phyloP scores from a whole-genome alignment of 2,888 invertebrate genomes.

The Drosophila macrothrix region DNA sequence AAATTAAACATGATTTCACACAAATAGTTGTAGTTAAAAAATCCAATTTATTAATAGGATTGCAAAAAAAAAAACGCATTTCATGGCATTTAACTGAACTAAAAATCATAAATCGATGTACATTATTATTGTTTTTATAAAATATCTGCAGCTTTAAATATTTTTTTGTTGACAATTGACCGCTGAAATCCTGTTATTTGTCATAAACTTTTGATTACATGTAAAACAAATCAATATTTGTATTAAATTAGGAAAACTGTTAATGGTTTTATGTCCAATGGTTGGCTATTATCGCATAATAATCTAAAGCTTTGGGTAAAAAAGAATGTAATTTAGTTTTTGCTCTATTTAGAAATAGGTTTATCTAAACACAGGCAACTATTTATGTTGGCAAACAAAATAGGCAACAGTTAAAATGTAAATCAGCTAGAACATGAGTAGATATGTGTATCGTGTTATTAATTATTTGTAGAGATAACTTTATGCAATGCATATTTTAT shows the following conservation, averaged over 20 bases:
- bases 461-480: slow-evolving; percentile 39
- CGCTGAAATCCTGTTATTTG: slow-evolving; percentile 13
- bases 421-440: background rate
- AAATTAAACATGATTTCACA: background rate
- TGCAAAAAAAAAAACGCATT: background rate
- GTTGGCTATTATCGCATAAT: slow-evolving; percentile 24
- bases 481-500: slow-evolving; percentile 13
- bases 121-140: slow-evolving; percentile 12
- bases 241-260: slow-evolving; percentile 37
- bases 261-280: slow-evolving; percentile 14
- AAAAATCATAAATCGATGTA: background rate
- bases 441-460: slow-evolving; percentile 7
- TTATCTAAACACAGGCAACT: slow-evolving; percentile 12
- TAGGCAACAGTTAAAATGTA: slow-evolving; percentile 10
- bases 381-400: slow-evolving; percentile 31
- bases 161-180: slow-evolving; percentile 2
- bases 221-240: slow-evolving; percentile 39
- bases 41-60: slow-evolving; percentile 2
- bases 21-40: background rate
- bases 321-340: slow-evolving; percentile 13
- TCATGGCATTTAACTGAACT: background rate
- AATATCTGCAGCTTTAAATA: background rate
- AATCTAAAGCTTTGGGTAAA: slow-evolving; percentile 25
- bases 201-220: slow-evolving; percentile 5
- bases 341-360: slow-evolving; percentile 5